Evolutionary conservation across 2,888 invertebrate genomes (phyloP), one percentile per base, ranked within the genome.

Genomic region (Acanthopleura granulata): DNA sequence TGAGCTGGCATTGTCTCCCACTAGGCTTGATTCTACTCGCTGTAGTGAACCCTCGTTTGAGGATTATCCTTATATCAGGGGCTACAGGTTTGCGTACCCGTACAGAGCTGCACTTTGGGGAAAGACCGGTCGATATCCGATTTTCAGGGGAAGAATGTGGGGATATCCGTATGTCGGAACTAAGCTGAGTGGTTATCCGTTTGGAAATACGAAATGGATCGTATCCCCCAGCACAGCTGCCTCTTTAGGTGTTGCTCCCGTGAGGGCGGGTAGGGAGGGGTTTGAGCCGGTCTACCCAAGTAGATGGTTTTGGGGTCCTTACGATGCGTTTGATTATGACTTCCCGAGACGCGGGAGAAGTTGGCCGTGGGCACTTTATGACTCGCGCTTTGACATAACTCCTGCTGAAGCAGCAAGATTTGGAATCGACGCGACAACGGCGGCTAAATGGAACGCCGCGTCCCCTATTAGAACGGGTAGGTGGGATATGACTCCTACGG

Each of bases 381-480:
- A 66, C 29, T 27, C 66, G 29, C 66, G 29, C 29, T 66, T 22
- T 6, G 66, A 66, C 25, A 66, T 66, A 18, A 66, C 66, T 16
- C 66, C 66, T 16, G 22, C 66, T 27, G 66, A 66, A 27, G 66
- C 66, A 27, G 14, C 29, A 27, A 18, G 66, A 16, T 66, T 66
- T 66, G 66, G 66, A 6, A 66, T 66, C 16, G 66, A 66, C 15
- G 22, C 66, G 18, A 27, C 66, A 66, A 27, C 29, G 25, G 66
- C 66, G 16, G 66, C 66, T 16, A 66, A 66, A 22, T 66, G 66
- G 66, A 66, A 66, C 25, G 66, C 66, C 16, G 66, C 66, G 6
- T 66, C 66, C 6, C 66, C 66, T 16, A 66, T 66, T 66, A 66
- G 66, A 66, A 66, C 66, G 29, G 66, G 66, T 22, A 66, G 66